Base-by-base conservation (phyloP, 2,888 invertebrate species). In the Hypselothyrea guttata region DNA sequence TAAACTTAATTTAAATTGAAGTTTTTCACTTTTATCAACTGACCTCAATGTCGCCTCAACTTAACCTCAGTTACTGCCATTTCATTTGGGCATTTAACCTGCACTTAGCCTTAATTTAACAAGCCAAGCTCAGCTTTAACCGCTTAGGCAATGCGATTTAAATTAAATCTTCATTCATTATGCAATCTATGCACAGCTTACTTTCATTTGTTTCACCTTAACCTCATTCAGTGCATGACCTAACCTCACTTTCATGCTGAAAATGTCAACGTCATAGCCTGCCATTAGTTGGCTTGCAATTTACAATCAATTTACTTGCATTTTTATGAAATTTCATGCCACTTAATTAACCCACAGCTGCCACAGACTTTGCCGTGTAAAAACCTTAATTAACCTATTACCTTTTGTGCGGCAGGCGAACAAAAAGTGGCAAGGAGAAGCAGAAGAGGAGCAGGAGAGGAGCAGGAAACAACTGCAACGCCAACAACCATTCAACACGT, bases 331-430 rank as follows among this genome's bases (percentile, higher is more conserved):
- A 68, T 65, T 76, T 64, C 64, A 66, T 70, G 73, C 59, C 55
- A 71, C 68, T 59, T 81, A 84, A 84, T 78, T 84, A 84, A 60
- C 65, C 68, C 65, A 45, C 56, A 37, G 51, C 22, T 45, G 71
- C 49, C 34, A 46, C 34, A 34, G 37, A 12, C 18, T 33, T 28
- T 42, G 55, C 44, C 28, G 16, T n/a, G 67, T 38, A 62, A 61
- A 45, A 45, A 58, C 48, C 55, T 52, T 84, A 82, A 78, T 78
- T 78, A 78, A 82, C 82, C 71, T 75, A 77, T 76, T 77, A 81
- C 75, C 65, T 62, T 42, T 58, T 63, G 54, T 61, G 58, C 51
- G 45, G 65, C 69, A 58, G 41, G 42, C 27, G 33, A 30, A 41
- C 35, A 27, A 31, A 51, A 35, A 13, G 12, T 13, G 38, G 28